These are phyloP conservation scores for Herpetotheres cachinnans DNA, from an alignment of 2,113 vertebrate genomes.

Conservation along the genomic window DNA sequence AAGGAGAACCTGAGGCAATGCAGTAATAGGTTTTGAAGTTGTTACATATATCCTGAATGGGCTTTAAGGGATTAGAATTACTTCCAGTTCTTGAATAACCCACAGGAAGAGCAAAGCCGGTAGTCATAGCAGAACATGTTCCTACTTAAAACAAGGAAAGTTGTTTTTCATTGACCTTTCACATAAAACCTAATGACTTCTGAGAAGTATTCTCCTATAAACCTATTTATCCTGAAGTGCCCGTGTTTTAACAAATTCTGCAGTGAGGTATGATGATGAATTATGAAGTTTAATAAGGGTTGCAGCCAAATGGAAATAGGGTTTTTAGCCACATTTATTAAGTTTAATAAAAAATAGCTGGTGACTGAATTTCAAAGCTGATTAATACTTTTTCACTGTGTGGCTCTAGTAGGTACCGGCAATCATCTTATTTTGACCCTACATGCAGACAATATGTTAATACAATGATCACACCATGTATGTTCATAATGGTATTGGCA, in stretches of 20 bases:
- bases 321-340: neutral
- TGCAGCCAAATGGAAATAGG: neutral
- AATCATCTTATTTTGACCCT: constrained; percentile 46
- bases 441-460: constrained; percentile 44
- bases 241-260: neutral
- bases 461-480: constrained; percentile 70
- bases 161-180: constrained; percentile 3
- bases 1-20: neutral
- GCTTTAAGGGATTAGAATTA: neutral
- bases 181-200: neutral
- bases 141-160: neutral
- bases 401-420: neutral
- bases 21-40: neutral
- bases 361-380: neutral
- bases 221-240: neutral
- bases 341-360: neutral
- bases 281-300: neutral
- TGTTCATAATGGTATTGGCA: constrained; percentile 81
- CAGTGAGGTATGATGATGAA: neutral
- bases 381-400: neutral
- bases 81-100: neutral
- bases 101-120: neutral
- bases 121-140: neutral
- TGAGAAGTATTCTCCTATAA: neutral
- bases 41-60: neutral